Base-by-base conservation (phyloP, 2,888 invertebrate genomes). In the Trilocha varians region DNA sequence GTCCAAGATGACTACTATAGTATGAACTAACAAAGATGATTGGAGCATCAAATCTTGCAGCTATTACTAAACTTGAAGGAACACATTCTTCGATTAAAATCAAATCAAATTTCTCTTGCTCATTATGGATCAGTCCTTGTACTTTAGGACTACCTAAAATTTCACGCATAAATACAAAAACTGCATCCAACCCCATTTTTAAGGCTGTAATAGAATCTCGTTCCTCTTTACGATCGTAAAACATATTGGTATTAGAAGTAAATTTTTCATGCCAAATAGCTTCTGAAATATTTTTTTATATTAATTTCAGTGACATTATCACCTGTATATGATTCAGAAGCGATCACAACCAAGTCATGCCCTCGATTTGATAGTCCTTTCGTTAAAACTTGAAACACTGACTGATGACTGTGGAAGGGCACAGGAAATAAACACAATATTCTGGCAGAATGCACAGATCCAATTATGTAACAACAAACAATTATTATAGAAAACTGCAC, bases 361-460 rank as follows among this genome's bases (percentile, higher is more conserved):
- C 25, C 25, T 1, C 25, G 25, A 2, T 25, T 25, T 11, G 11
- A 9, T 11, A 25, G 11, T 25, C 11, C 37, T 25, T 37, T 13
- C 5, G 37, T 37, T 18, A 37, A 37, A 13, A 25, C 13, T 16
- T 18, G 25, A 13, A 37, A 8, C 13, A 17, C 37, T 37, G 37
- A 37, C 8, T 37, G 37, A 13, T 37, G 37, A 17, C 37, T 37
- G 11, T 18, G 17, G 17, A 16, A 37, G 13, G 37, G 37, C 13
- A 37, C 37, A 11, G 37, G 16, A 37, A n/a, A 37, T 16, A 37
- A 17, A 18, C 17, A 37, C 11, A 37, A 18, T 17, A 37, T 37
- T 37, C 13, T 37, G n/a, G 37, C 37, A 8, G 37, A 13, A 33
- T 16, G 11, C 4, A 16, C 33, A 8, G 13, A 16, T n/a, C 25